Base-by-base conservation (phyloP, 23 tunicate genomes). In the Styela plicata region DNA sequence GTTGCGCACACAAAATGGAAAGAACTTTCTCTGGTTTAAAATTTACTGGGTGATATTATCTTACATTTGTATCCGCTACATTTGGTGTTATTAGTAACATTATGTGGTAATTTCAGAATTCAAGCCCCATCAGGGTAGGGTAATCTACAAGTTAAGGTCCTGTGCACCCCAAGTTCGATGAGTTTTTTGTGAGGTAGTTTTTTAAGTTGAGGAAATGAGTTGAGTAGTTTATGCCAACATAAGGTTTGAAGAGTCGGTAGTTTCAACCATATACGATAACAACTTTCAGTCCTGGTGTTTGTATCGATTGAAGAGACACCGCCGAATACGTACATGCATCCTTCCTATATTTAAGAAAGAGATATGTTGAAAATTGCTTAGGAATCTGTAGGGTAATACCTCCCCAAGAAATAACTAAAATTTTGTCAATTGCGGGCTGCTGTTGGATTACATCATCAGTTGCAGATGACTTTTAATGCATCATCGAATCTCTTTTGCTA, bases 241-340 rank as follows among this genome's bases (percentile, higher is more conserved):
- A 89, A 23, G 2, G 85, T 89, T 64, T 79, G 88, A 16, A 89
- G 66, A 33, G 85, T 77, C 13, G 94, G 94, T 5, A 89, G 27
- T 63, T 64, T 64, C 3, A 89, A 69, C 94, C 94, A 89, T 18
- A 89, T 69, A 19, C 73, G 31, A 69, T 84, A 89, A 37, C 94
- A 84, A 33, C 84, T 77, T 34, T 84, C 67, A 5, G 88, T 89
- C 52, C 94, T 33, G 23, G 24, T 74, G 10, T 70, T 73, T 33
- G 84, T 35, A 0, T 34, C 24, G 37, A 84, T 74, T 35, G 75
- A 79, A 3, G 85, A 73, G 1, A 80, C 77, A 2, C 94, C 94
- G 5, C 94, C 94, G 36, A 84, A 84, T 30, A 89, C 69, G 32
- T 78, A 33, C 94, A 89, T 89, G 52, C 94, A 79, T 10, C 94